These are phyloP conservation scores for Leucoraja ocellata DNA, from an alignment of 2,797 vertebrate genomes.

Conservation along the genomic window DNA sequence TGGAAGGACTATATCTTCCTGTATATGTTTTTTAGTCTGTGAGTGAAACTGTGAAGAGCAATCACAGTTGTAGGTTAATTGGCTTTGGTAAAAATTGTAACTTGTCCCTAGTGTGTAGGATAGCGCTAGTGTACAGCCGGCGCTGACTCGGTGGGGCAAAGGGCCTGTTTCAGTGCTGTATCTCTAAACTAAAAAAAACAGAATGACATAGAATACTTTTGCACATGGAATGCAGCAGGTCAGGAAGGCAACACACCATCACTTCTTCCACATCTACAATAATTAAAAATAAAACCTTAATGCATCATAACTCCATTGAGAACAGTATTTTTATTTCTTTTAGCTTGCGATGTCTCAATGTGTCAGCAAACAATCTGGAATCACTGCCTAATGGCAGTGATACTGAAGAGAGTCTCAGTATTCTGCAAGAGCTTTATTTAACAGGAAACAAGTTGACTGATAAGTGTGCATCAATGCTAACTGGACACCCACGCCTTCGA, in stretches of 20 bases:
- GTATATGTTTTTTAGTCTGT: too few species aligned
- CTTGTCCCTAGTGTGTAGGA: too few species aligned
- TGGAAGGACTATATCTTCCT: too few species aligned
- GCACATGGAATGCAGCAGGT: background rate
- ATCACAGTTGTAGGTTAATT: too few species aligned
- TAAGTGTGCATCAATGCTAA: conserved; percentile 75
- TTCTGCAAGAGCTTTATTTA: conserved; percentile 86
- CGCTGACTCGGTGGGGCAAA: too few species aligned
- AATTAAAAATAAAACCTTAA: background rate
- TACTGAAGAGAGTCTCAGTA: conserved; percentile 81
- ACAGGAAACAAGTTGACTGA: conserved; percentile 82
- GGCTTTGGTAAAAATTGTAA: too few species aligned
- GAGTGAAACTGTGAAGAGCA: too few species aligned
- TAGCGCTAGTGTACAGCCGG: too few species aligned
- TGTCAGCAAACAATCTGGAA: conserved; percentile 84
- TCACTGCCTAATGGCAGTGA: conserved; percentile 71
- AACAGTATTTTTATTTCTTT: conserved; percentile 23
- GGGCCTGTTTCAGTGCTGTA: too few species aligned
- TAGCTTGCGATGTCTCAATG: conserved; percentile 89
- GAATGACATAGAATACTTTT: background rate
- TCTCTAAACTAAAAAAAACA: background rate
- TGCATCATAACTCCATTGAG: background rate
- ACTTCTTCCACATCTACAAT: background rate
- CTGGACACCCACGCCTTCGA: conserved; percentile 75
- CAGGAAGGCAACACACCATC: background rate